Conservation (phyloP, 2,797 vertebrate genomes). For the Pteropus rufus region DNA sequence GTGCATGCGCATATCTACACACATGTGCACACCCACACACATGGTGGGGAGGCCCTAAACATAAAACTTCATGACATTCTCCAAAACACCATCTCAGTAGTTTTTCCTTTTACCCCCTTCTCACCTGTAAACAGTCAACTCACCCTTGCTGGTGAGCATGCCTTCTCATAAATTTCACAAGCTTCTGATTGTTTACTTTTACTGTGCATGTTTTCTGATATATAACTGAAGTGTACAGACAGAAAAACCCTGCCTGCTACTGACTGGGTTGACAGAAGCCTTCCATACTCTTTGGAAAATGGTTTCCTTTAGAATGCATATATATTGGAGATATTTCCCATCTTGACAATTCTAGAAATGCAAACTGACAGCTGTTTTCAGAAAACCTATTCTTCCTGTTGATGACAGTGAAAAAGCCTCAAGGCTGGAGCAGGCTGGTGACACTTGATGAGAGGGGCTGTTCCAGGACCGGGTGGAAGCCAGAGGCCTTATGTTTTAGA, state of each 20-base stretch:
- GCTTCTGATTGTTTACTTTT: neutral
- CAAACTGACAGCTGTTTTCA: constrained; percentile 2
- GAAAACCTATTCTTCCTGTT: neutral
- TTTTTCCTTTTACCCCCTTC: neutral
- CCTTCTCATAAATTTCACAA: neutral
- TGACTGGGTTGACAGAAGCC: neutral
- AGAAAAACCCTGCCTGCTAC: neutral
- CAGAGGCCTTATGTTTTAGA: neutral
- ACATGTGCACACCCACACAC: too few relatives aligned
- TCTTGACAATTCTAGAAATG: neutral
- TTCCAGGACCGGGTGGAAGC: neutral
- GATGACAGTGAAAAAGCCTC: neutral
- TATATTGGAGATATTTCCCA: neutral
- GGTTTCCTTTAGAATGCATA: neutral
- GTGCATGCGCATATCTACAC: rapidly evolving
- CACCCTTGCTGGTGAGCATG: neutral
- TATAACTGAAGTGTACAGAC: neutral
- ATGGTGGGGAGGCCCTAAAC: neutral
- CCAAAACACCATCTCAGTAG: neutral
- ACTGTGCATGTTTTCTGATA: neutral
- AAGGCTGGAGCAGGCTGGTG: neutral
- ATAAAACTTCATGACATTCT: neutral
- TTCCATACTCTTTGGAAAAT: constrained; percentile 9
- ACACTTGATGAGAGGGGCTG: neutral
- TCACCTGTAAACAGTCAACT: neutral